Evolutionary conservation across 2,888 invertebrate species (phyloP).

Genomic region (Netelia inedita): DNA sequence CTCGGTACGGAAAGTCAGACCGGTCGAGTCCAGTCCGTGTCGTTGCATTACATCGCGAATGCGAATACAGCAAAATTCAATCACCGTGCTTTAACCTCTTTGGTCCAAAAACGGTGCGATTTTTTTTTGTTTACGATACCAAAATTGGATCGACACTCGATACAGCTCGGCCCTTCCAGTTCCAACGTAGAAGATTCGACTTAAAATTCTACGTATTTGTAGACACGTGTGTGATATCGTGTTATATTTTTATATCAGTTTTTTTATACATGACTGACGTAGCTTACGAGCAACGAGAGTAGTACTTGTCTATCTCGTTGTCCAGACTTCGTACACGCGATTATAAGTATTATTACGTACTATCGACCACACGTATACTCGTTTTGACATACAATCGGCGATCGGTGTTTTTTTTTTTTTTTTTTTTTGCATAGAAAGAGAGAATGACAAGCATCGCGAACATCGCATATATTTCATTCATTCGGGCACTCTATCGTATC

Average conservation of each 20-base stretch:
- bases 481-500: constrained; percentile 32
- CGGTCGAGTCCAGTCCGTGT: constrained; percentile 35
- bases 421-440: constrained; percentile 38
- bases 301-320: constrained; percentile 35
- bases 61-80: no score
- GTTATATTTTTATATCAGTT: constrained; percentile 66
- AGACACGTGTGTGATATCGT: constrained; percentile 59
- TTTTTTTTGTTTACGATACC: no score
- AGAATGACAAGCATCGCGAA: constrained; percentile 55
- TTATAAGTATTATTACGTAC: not conserved
- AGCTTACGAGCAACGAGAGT: constrained; percentile 65
- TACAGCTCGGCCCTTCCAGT: no score
- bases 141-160: no score
- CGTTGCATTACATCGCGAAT: not conserved
- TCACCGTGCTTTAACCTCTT: no score
- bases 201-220: not conserved
- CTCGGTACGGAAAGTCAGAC: constrained; percentile 13
- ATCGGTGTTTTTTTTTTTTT: not conserved
- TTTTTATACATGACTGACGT: constrained; percentile 66
- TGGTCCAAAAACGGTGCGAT: no score
- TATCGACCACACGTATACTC: constrained; percentile 30
- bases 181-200: no score
- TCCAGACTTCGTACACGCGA: constrained; percentile 10
- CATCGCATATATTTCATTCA: constrained; percentile 27
- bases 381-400: constrained; percentile 34